Evolutionary conservation across 2,888 invertebrate species (phyloP).

Genomic region (Microdon myrmicae): DNA sequence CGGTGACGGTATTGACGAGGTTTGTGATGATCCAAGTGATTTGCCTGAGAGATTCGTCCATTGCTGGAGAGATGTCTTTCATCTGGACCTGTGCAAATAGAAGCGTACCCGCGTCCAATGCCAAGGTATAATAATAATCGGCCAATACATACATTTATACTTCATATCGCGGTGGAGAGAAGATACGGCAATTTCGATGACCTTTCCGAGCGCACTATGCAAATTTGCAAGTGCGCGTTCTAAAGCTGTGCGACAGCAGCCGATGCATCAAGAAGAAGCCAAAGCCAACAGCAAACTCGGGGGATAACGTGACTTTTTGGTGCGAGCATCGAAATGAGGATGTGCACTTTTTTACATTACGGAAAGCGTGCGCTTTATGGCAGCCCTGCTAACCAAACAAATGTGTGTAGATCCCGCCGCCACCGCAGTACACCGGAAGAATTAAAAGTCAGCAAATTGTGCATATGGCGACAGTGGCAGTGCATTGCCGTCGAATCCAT

Average conservation of each 20-base stretch:
- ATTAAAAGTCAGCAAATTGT: slow-evolving; percentile 46
- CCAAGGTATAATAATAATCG: slow-evolving; percentile 39
- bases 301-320: slow-evolving; percentile 26
- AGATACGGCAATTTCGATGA: slow-evolving; percentile 47
- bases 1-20: slow-evolving; percentile 20
- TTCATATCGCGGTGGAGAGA: slow-evolving; percentile 22
- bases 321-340: slow-evolving; percentile 38
- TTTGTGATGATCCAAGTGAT: slow-evolving; percentile 49
- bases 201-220: slow-evolving; percentile 45
- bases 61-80: slow-evolving; percentile 44
- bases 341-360: slow-evolving; percentile 28
- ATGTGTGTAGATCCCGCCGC: slow-evolving; percentile 3
- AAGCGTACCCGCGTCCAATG: slow-evolving; percentile 23
- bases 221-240: slow-evolving; percentile 39
- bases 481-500: not conserved
- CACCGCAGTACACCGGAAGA: slow-evolving; percentile 23
- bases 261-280: too few relatives aligned
- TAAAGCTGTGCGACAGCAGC: slow-evolving; percentile 16
- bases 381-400: slow-evolving; percentile 30
- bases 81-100: slow-evolving; percentile 23
- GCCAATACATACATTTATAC: slow-evolving; percentile 27
- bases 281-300: slow-evolving; percentile 26
- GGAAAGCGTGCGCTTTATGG: slow-evolving; percentile 34
- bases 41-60: slow-evolving; percentile 49
- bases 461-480: not conserved